These are phyloP conservation scores for Grallaria varia DNA, from an alignment of 2,113 vertebrate species.

Conservation along the genomic window DNA sequence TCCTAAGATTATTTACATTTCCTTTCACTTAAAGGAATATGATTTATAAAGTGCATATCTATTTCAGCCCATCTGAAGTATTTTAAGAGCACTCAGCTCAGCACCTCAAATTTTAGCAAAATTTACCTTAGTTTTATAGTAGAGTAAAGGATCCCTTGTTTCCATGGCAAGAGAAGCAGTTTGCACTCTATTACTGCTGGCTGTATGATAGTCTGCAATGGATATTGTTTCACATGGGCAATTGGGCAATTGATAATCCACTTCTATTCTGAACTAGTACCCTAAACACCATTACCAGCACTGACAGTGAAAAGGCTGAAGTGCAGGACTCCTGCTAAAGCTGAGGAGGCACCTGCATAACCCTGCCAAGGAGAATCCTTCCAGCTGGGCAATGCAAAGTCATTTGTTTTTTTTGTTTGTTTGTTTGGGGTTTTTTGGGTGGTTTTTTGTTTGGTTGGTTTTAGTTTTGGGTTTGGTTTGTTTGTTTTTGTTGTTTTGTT, in stretches of 20 bases:
- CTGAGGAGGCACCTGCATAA: background rate
- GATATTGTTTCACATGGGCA: background rate
- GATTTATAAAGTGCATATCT: background rate
- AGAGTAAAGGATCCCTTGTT: background rate
- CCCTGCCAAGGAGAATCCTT: background rate
- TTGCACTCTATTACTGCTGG: background rate
- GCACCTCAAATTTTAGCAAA: background rate
- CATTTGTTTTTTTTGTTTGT: background rate
- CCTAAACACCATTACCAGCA: background rate
- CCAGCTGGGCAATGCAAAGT: background rate
- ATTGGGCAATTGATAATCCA: background rate
- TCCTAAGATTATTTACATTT: background rate
- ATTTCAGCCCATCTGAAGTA: background rate
- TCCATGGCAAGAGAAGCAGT: background rate
- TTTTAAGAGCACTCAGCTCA: background rate
- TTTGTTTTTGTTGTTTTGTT: background rate
- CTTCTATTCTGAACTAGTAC: background rate
- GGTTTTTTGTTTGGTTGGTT: background rate
- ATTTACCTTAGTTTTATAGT: background rate
- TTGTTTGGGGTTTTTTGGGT: background rate
- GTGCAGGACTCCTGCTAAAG: background rate
- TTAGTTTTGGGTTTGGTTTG: background rate
- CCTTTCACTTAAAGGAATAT: background rate
- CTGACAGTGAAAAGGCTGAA: background rate
- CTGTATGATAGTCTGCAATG: background rate